phyloP scores from a whole-genome alignment of 2,888 invertebrate genomes.

The Choreutis nemorana region DNA sequence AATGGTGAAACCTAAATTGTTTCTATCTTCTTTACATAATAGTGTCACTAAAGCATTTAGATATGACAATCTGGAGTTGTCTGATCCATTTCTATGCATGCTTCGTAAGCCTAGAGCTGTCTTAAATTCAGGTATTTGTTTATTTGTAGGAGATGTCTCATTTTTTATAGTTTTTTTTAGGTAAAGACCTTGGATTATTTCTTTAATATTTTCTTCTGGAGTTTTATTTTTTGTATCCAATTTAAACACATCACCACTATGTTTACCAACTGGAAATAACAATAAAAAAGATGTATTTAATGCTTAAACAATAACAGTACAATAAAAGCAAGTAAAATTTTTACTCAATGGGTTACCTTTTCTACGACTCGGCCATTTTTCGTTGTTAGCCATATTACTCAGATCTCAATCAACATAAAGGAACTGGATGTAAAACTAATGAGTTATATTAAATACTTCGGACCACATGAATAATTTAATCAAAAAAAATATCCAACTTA shows the following conservation, averaged over 20 bases:
- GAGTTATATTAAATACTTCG: too few relatives aligned
- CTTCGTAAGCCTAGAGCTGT: conserved; percentile 64
- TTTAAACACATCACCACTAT: conserved; percentile 71
- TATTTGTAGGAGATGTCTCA: conserved; percentile 48
- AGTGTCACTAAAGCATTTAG: conserved; percentile 90
- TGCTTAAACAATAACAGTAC: neutral
- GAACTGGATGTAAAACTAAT: too few relatives aligned
- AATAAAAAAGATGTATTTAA: neutral
- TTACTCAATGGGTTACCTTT: conserved; percentile 51
- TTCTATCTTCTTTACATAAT: conserved; percentile 69
- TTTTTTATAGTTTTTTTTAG: conserved; percentile 39
- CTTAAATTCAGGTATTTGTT: conserved; percentile 53
- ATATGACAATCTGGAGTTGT: conserved; percentile 83
- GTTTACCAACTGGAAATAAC: conserved; percentile 49
- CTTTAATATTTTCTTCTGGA: conserved; percentile 69
- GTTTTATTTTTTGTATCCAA: conserved; percentile 66
- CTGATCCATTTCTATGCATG: conserved; percentile 72
- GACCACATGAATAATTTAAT: too few relatives aligned
- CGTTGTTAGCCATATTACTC: conserved; percentile 57
- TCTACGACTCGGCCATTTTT: conserved; percentile 57
- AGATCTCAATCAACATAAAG: conserved; percentile 28
- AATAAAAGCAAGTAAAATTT: neutral
- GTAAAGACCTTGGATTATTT: conserved; percentile 70
- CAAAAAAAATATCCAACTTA: too few relatives aligned
- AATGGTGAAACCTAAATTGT: conserved; percentile 73